Percentiles rank a stretch among this genome's conserved stretches.
phyloP scores from a whole-genome alignment of 2,888 invertebrate genomes.

The Ophion ventricosus region DNA sequence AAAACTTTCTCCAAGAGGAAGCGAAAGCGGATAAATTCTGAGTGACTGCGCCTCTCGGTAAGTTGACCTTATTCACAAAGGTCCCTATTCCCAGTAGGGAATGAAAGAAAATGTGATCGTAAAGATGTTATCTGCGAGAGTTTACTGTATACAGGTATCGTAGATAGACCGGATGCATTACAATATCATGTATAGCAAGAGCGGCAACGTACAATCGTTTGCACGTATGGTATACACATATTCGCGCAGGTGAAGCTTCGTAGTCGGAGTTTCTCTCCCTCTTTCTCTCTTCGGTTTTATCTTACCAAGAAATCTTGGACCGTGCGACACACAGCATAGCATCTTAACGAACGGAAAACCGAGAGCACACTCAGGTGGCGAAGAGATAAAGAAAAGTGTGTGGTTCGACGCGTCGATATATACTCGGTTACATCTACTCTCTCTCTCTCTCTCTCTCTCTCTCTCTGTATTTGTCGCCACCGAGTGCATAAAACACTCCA shows the following conservation, averaged over 20 bases:
- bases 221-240: slow-evolving; percentile 3
- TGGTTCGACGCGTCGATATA: slow-evolving; percentile 18
- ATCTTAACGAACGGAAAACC: slow-evolving; percentile 75
- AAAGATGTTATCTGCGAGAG: neutral
- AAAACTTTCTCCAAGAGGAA: slow-evolving; percentile 3
- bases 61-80: neutral
- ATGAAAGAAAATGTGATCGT: slow-evolving; percentile 15
- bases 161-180: slow-evolving; percentile 54
- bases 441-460: neutral
- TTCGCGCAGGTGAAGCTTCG: slow-evolving; percentile 42
- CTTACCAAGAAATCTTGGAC: slow-evolving; percentile 76
- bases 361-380: slow-evolving; percentile 56
- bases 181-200: slow-evolving; percentile 36
- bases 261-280: slow-evolving; percentile 15
- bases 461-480: neutral
- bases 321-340: slow-evolving; percentile 67
- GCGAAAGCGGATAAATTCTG: slow-evolving; percentile 12
- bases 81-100: neutral
- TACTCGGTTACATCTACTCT: neutral
- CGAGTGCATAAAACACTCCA: too few species aligned
- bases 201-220: slow-evolving; percentile 40
- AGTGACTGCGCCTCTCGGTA: neutral
- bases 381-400: slow-evolving; percentile 32
- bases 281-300: slow-evolving; percentile 64
- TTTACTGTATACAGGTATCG: neutral